phyloP scores from a whole-genome alignment of 2,888 invertebrate genomes.

The Heliconius aoede region DNA sequence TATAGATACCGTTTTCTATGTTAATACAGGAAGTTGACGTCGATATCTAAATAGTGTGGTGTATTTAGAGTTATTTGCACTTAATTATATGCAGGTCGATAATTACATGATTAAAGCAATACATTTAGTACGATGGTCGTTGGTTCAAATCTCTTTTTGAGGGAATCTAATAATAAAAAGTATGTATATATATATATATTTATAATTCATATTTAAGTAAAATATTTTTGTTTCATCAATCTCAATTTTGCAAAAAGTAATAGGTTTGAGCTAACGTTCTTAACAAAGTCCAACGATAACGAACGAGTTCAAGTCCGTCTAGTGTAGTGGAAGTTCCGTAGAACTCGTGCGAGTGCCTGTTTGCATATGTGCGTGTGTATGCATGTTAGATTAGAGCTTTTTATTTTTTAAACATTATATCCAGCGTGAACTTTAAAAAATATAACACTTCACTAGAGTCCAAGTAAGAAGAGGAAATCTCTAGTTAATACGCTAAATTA shows the following conservation, averaged over 20 bases:
- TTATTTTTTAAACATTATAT: too few relatives aligned
- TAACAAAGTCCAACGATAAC: constrained; percentile 9
- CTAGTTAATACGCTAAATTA: too few relatives aligned
- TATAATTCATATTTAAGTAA: not conserved
- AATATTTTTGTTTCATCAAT: not conserved
- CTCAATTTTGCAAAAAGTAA: not conserved
- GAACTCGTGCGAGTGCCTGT: not conserved
- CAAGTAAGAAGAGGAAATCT: too few relatives aligned
- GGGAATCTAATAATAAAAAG: too few relatives aligned
- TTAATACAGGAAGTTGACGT: constrained; percentile 15
- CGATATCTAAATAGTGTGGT: not conserved
- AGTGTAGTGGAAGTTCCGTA: not conserved
- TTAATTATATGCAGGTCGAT: not conserved
- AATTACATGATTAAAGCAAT: not conserved
- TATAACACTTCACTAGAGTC: too few relatives aligned
- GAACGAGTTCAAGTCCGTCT: not conserved
- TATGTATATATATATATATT: too few relatives aligned
- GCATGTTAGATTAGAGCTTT: too few relatives aligned
- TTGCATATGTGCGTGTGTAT: too few relatives aligned
- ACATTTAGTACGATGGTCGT: not conserved
- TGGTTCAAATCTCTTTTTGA: not conserved
- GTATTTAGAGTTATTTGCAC: not conserved
- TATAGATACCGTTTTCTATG: not conserved
- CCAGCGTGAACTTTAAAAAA: too few relatives aligned
- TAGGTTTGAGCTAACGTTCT: not conserved